Base-by-base conservation (phyloP, 2,888 invertebrate species). In the Drosophila neoperkinsi region DNA sequence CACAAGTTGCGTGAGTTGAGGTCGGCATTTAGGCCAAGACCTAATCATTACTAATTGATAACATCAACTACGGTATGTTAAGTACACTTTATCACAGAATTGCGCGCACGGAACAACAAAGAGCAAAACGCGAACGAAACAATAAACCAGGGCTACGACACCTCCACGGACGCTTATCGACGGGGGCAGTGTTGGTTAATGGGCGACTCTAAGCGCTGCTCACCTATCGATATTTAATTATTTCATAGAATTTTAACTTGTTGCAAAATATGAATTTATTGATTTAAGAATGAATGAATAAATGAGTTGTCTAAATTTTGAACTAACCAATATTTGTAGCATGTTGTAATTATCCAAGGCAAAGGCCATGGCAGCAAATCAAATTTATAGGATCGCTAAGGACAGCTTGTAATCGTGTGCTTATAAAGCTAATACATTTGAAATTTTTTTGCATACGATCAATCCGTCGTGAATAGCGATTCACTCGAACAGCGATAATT, bases 81-180 rank as follows among this genome's bases (percentile, higher is more conserved):
- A 84, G 83, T 84, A 84, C 86, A 83, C 86, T 86, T 84, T 84
- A 84, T 84, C 83, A 85, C 86, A 88, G 83, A 74, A 75, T 61
- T 71, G 75, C 74, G 78, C 79, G 79, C 82, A 80, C 82, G 64
- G 57, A 66, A 74, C 71, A 79, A 79, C 79, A 79, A 81, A 71
- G 78, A 78, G 81, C 79, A 72, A 58, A 71, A 77, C 58, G 81
- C 81, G 58, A 77, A 67, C 74, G 81, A 81, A 81, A 81, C 78
- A 81, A 81, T 58, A 58, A 65, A 36, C 68, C 73, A 81, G 81
- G 78, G 77, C 51, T 34, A 28, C 31, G 25, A 11, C 30, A 46
- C n/a, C 16, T 53, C 25, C 52, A 33, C 60, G 31, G n/a, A 25
- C 34, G 50, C 28, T 38, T 51, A 66, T 80, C 71, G 60, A 34